Base-by-base conservation (phyloP, 2,888 invertebrate species). In the Melanotus villosus region DNA sequence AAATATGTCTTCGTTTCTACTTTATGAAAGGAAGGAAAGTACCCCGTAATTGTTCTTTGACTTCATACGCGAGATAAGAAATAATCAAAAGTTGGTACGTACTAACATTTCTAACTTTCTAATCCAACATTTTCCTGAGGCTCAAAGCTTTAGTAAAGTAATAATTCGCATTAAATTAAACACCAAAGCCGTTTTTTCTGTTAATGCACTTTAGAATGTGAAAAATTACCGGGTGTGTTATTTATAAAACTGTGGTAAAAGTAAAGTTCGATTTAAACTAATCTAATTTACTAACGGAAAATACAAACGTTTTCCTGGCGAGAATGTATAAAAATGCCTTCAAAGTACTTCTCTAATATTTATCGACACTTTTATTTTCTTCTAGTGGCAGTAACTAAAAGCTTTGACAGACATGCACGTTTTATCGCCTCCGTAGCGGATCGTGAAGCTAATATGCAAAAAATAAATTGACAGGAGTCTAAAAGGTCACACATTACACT, bases 71-170 rank as follows among this genome's bases (percentile, higher is more conserved):
- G 10, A 52, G 52, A 32, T 52, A 3, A 18, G 18, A 52, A 50
- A 52, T 32, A 52, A 32, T 52, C 16, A 50, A 30, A 52, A 52
- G 9, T 5, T 26, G 10, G 34, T 52, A 52, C 52, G 52, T 32
- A 30, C 52, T 32, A 34, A 7, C 52, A 52, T 52, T 52, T 52
- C 52, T 32, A 52, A 52, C 52, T 52, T 52, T 52, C 52, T 52
- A 52, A 52, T 52, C 32, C 16, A 32, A 18, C 32, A 18, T 32
- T 32, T 50, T 32, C 26, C 10, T 47, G 6, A 1, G 21, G 10
- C 23, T 47, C 16, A 5, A 14, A 18, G 1, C 1, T 16, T 41
- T 16, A 16, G 41, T 18, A 41, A 34, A 4, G 34, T 34, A 34
- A 34, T 34, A n/a, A n/a, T n/a, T n/a, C n/a, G n/a, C 34, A n/a